Conservation (phyloP, 1,140 invertebrate genomes). For the Coboldia fuscipes region DNA sequence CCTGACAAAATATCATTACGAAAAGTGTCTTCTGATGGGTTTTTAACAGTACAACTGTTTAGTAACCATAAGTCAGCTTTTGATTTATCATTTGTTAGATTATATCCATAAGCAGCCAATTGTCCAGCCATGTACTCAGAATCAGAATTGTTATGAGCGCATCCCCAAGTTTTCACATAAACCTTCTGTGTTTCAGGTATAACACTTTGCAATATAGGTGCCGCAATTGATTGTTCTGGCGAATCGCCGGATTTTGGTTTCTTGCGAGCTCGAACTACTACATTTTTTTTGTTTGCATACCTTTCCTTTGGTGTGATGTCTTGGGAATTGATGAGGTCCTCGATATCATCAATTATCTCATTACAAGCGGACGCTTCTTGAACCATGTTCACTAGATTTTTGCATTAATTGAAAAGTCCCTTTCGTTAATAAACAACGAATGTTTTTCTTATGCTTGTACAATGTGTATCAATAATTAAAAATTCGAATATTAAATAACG, state of each 20-base stretch:
- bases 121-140: slow-evolving; percentile 96
- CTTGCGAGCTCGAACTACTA: slow-evolving; percentile 37
- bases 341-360: slow-evolving; percentile 35
- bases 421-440: no score
- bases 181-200: slow-evolving; percentile 80
- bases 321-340: slow-evolving; percentile 55
- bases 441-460: no score
- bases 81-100: slow-evolving; percentile 58
- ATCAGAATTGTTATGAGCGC: slow-evolving; percentile 90
- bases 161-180: slow-evolving; percentile 94
- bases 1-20: slow-evolving; percentile 77
- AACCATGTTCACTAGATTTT: no score
- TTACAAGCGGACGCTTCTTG: not conserved
- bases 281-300: slow-evolving; percentile 41
- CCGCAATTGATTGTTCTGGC: slow-evolving; percentile 2
- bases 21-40: slow-evolving; percentile 90
- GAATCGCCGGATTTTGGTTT: slow-evolving; percentile 13
- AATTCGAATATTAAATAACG: no score
- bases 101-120: slow-evolving; percentile 69
- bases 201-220: slow-evolving; percentile 27
- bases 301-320: slow-evolving; percentile 53
- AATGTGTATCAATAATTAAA: no score
- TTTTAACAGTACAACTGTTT: slow-evolving; percentile 96
- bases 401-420: no score
- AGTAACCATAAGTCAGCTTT: slow-evolving; percentile 84